These are phyloP conservation scores for Perognathus longimembris DNA, from an alignment of 2,113 vertebrate genomes.

Conservation along the genomic window DNA sequence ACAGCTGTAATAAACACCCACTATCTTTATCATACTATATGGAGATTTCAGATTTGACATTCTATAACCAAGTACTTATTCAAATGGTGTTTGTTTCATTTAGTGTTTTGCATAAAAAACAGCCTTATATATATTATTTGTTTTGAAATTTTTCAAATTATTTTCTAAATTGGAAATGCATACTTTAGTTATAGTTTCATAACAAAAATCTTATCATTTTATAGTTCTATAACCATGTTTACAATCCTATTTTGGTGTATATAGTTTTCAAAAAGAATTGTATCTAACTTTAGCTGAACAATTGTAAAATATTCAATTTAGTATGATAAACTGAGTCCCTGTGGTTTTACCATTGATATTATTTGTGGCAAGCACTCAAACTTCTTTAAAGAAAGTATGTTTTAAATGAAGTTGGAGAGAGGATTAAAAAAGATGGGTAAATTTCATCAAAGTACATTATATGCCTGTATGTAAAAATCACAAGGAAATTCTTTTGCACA, in stretches of 20 bases:
- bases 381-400: constrained; percentile 24
- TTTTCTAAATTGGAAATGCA: constrained; percentile 17
- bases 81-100: constrained; percentile 34
- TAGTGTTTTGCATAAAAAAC: not conserved
- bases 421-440: no score
- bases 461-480: no score
- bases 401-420: constrained; percentile 48
- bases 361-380: not conserved
- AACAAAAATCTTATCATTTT: not conserved
- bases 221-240: not conserved
- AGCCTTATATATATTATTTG: not conserved
- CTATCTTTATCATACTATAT: constrained; percentile 40
- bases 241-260: not conserved
- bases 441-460: no score
- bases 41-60: constrained; percentile 47
- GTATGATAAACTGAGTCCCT: not conserved
- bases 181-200: not conserved
- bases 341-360: constrained; percentile 37
- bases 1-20: constrained; percentile 76
- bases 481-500: no score
- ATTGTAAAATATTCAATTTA: constrained; percentile 34
- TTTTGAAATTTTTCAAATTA: constrained; percentile 46
- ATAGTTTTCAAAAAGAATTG: constrained; percentile 52
- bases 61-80: constrained; percentile 44
- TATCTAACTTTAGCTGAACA: not conserved